phyloP scores from a whole-genome alignment of 2,113 vertebrate species.

The Apaloderma vittatum region DNA sequence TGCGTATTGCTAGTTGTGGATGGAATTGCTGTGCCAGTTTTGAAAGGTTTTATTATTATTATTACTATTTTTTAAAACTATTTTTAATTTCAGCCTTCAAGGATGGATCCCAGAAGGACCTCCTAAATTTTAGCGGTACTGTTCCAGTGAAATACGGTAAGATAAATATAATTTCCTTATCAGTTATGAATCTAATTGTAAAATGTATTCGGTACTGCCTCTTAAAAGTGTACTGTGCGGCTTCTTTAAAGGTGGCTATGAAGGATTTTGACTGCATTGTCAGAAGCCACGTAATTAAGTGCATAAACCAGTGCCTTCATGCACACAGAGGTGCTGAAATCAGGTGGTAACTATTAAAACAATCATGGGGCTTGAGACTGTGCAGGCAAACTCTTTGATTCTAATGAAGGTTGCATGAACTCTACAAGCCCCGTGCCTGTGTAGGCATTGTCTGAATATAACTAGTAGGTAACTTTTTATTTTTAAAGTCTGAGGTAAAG shows the following conservation, averaged over 20 bases:
- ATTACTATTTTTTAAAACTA: neutral
- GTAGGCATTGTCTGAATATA: neutral
- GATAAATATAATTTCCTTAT: neutral
- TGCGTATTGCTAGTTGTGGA: neutral
- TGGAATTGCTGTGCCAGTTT: neutral
- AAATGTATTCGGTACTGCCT: neutral
- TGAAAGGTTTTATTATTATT: neutral
- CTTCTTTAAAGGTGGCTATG: neutral
- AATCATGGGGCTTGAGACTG: fast-evolving
- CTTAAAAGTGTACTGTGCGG: neutral
- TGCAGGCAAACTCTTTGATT: neutral
- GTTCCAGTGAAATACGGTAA: constrained; percentile 90
- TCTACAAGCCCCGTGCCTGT: neutral
- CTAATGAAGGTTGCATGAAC: neutral
- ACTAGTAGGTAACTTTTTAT: neutral
- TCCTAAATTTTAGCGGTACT: constrained; percentile 90
- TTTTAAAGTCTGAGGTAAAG: neutral
- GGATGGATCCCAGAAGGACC: constrained; percentile 92
- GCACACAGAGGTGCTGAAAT: neutral
- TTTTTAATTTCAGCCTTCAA: constrained; percentile 86
- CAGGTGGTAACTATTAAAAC: neutral
- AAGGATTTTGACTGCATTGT: neutral
- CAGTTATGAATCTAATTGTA: neutral
- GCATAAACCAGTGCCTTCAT: neutral
- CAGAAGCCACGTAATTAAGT: neutral